Base-by-base conservation (phyloP, 2,888 invertebrate genomes). In the Therioaphis trifolii region DNA sequence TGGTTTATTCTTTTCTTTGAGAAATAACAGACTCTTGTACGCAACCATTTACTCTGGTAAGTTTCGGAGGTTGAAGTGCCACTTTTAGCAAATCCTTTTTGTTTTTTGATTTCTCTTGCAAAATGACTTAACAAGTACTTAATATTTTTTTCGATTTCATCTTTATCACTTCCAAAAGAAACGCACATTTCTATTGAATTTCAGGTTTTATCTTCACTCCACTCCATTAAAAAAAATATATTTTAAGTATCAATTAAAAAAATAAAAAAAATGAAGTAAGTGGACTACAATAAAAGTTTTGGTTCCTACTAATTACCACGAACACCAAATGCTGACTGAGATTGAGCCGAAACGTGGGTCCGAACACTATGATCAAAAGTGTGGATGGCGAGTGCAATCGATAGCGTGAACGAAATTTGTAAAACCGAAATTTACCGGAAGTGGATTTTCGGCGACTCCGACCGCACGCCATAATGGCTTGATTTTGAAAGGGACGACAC, bases 1-100 rank as follows among this genome's bases (percentile, higher is more conserved):
- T 55, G 55, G 55, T 55, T 55, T 55, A n/a, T 55, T 55, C n/a
- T 55, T 55, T 18, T 55, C 18, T 55, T 55, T 55, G 55, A 55
- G 55, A 55, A 55, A 55, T 55, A 55, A 55, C n/a, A 55, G n/a
- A 55, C n/a, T 55, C 55, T 55, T n/a, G 55, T 55, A n/a, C 14
- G 55, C 55, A 55, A 55, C n/a, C 55, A 55, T 55, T 55, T 55
- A 55, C 55, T n/a, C 55, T 55, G n/a, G 55, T 55, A 55, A 55
- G 55, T 55, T 55, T 55, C 55, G 55, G 55, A 55, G 55, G 55
- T 55, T n/a, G 55, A 18, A 55, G 55, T 55, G n/a, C 55, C 55
- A n/a, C n/a, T 55, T 55, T 55, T 55, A 55, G 55, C 55, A 55
- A n/a, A 55, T n/a, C n/a, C 55, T 55, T 55, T 55, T 55, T 55